A percentile compares a stretch with the other conserved stretches of the same genome.
Evolutionary conservation across 2,113 vertebrate species (phyloP).

Genomic region (Alces alces): DNA sequence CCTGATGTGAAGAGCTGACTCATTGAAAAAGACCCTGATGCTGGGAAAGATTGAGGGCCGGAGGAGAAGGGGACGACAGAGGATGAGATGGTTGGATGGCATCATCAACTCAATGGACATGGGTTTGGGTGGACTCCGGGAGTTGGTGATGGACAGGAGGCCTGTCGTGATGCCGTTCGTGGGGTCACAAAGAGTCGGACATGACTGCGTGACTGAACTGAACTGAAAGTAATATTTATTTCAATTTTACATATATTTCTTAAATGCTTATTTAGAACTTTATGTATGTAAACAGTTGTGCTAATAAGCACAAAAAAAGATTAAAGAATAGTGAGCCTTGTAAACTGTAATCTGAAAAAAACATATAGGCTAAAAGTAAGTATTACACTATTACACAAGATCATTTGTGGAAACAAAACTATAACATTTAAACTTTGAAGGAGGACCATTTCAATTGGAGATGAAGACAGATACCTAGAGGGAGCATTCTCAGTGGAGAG

Average conservation of each 20-base stretch:
- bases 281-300: not conserved
- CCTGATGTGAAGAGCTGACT: no score
- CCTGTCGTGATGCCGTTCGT: accelerated
- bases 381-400: not conserved
- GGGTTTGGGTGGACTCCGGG: no score
- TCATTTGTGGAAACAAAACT: not conserved
- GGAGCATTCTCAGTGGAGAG: not conserved
- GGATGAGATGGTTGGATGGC: no score
- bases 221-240: no score
- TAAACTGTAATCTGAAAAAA: not conserved
- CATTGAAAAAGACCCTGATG: no score
- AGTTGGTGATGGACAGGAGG: no score
- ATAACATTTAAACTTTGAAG: not conserved
- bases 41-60: no score
- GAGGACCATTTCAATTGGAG: not conserved
- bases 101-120: accelerated
- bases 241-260: not conserved
- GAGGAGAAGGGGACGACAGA: no score
- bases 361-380: not conserved
- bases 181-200: no score
- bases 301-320: not conserved
- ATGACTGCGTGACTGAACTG: accelerated
- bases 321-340: not conserved
- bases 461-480: not conserved
- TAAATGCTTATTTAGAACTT: not conserved